Evolutionary conservation across 1,140 invertebrate genomes (phyloP).

Genomic region (Drosophila pruinosa): DNA sequence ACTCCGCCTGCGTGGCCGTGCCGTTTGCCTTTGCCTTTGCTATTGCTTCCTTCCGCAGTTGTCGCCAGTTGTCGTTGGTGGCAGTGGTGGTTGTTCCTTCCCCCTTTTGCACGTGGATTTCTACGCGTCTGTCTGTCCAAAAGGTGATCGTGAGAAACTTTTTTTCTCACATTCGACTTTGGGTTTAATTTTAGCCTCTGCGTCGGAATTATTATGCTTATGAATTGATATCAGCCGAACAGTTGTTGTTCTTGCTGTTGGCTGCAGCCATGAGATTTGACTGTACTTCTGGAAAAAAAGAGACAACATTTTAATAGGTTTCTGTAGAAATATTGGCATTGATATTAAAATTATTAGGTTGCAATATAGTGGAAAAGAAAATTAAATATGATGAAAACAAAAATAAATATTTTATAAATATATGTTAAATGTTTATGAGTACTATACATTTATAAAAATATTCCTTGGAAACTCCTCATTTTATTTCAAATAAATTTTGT

Average conservation of each 20-base stretch:
- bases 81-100: constrained; percentile 65
- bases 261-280: constrained; percentile 30
- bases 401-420: no score
- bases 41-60: constrained; percentile 47
- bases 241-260: constrained; percentile 35
- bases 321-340: not conserved
- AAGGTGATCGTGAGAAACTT: constrained; percentile 82
- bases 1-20: constrained; percentile 60
- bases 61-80: constrained; percentile 37
- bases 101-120: constrained; percentile 82
- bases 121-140: constrained; percentile 52
- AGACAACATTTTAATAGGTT: not conserved
- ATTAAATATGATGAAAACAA: no score
- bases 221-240: constrained; percentile 69
- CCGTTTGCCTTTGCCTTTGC: not conserved
- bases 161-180: constrained; percentile 77
- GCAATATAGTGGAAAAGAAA: not conserved
- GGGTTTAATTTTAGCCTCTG: constrained; percentile 70
- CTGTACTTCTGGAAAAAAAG: constrained; percentile 57
- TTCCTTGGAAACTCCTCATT: no score
- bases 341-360: no score
- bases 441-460: no score
- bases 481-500: not conserved
- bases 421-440: no score
- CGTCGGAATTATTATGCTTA: constrained; percentile 71